Base-by-base conservation (phyloP, 2,888 invertebrate species). In the Disparrhopalites patrizii region DNA sequence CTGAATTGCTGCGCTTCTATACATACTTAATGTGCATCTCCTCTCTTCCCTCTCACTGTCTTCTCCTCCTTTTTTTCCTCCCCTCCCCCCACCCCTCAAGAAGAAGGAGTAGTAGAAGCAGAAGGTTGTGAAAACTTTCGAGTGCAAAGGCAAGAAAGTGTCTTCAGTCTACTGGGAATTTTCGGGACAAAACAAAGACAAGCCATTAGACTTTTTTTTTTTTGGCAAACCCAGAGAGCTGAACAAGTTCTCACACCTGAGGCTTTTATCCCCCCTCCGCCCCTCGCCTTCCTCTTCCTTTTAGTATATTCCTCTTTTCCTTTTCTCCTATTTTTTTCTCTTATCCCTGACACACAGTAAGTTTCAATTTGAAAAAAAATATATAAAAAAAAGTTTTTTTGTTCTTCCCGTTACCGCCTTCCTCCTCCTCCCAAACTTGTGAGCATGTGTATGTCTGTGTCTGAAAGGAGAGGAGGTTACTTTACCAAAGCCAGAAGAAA, bases 191-290 rank as follows among this genome's bases (percentile, higher is more conserved):
- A 61, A 61, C 61, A 61, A 61, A 61, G 61, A 61, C 61, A 61
- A 61, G 61, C 51, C 61, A 61, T 61, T 61, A 61, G 61, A 61
- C 52, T 30, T 33, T 47, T 47, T 47, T 8, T 25, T 7, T n/a
- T n/a, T n/a, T n/a, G 28, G 33, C n/a, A 36, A 36, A 36, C 28
- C 27, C 25, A 15, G 57, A 23, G 31, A 52, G 43, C 30, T 43
- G 31, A 61, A 28, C 51, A 51, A 61, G 36, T 61, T 60, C 52
- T 61, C 61, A 36, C 61, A 61, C 61, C 61, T 61, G 61, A 61
- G 61, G 51, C 61, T 61, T 51, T 50, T 4, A n/a, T 33, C 18
- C 31, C 30, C 20, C 18, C 25, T 10, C 27, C 23, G 15, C n/a
- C n/a, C n/a, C n/a, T n/a, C n/a, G n/a, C n/a, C n/a, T n/a, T n/a